Percentiles rank a stretch among this genome's conserved stretches.
Conservation (phyloP, 2,888 invertebrate genomes). For the Antheraea yamamai region DNA sequence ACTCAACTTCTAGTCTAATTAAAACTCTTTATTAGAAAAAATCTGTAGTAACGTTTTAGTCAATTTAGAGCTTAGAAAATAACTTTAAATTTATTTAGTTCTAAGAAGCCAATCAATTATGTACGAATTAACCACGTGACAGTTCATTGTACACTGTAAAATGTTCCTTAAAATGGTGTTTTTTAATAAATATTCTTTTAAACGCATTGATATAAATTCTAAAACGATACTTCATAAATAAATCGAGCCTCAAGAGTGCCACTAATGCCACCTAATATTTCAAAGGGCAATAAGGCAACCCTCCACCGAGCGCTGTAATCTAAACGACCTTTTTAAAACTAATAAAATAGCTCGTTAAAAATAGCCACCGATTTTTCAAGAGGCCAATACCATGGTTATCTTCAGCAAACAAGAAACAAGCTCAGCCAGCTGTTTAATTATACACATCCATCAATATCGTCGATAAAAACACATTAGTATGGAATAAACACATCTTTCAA, state of each 20-base stretch:
- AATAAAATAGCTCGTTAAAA: conserved; percentile 79
- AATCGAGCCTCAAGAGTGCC: conserved; percentile 57
- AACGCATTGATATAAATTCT: conserved; percentile 28
- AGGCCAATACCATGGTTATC: conserved; percentile 56
- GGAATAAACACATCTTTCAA: conserved; percentile 22
- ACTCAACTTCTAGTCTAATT: neutral
- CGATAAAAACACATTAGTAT: conserved; percentile 56
- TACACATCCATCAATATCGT: conserved; percentile 67
- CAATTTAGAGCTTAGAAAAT: neutral
- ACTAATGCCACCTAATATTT: conserved; percentile 73
- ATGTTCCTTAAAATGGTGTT: too few relatives aligned
- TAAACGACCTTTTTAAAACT: conserved; percentile 81
- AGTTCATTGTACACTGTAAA: too few relatives aligned
- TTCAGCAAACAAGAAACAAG: conserved; percentile 67
- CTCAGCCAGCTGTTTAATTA: conserved; percentile 59
- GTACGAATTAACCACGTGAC: too few relatives aligned
- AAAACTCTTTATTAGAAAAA: neutral
- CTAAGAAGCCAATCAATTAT: neutral
- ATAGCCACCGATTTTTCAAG: conserved; percentile 79
- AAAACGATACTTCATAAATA: conserved; percentile 48
- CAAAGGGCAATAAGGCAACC: conserved; percentile 72
- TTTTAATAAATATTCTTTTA: neutral
- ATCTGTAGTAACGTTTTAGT: neutral
- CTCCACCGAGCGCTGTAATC: conserved; percentile 69
- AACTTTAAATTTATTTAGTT: neutral